phyloP scores from a whole-genome alignment of 2,113 vertebrate species.

The Hiodon alosoides region DNA sequence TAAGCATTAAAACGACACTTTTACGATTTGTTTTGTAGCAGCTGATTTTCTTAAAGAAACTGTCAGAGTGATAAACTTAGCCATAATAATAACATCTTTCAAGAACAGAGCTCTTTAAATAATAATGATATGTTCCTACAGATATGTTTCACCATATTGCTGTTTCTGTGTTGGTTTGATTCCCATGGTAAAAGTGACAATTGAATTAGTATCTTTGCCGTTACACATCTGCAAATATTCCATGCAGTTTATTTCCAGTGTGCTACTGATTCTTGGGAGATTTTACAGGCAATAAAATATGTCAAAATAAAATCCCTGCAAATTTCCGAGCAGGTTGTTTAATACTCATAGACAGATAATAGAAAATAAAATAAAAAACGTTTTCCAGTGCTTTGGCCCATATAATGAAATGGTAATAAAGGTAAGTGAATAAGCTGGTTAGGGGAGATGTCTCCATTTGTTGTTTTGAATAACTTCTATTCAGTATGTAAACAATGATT shows the following conservation, averaged over 20 bases:
- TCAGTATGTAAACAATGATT: slow-evolving; percentile 1
- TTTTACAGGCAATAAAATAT: slow-evolving; percentile 12
- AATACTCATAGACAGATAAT: slow-evolving; percentile 14
- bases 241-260: neutral
- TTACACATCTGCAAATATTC: neutral
- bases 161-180: neutral
- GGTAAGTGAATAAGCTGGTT: slow-evolving; percentile 5
- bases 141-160: too few relatives aligned
- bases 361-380: slow-evolving; percentile 2
- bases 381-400: neutral
- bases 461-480: neutral
- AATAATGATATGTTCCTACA: too few relatives aligned
- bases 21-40: too few relatives aligned
- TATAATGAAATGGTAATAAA: neutral
- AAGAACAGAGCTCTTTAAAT: too few relatives aligned
- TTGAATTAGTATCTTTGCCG: neutral
- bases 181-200: neutral
- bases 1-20: slow-evolving; percentile 34
- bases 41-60: too few relatives aligned
- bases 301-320: slow-evolving; percentile 21
- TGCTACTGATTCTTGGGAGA: neutral
- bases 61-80: too few relatives aligned
- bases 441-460: slow-evolving; percentile 5
- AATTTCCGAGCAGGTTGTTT: neutral
- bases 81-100: too few relatives aligned